Evolutionary conservation across 2,797 vertebrate genomes (phyloP).

Genomic region (Mycteria americana): DNA sequence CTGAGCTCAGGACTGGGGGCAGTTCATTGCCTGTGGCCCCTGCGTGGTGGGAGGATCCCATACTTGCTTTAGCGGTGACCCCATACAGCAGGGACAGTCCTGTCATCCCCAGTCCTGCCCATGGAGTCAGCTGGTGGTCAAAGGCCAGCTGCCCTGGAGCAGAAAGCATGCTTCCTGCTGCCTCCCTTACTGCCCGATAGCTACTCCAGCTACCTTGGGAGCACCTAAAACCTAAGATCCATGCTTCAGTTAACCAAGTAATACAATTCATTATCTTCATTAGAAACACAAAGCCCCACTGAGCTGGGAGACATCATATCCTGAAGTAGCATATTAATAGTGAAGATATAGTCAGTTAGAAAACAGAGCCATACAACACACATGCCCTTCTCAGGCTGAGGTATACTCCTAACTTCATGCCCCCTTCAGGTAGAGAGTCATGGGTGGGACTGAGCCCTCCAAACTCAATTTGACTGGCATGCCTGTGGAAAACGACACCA

Average conservation of each 20-base stretch:
- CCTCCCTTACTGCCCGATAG: neutral
- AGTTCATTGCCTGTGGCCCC: neutral
- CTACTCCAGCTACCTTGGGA: neutral
- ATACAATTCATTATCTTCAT: neutral
- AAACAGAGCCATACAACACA: neutral
- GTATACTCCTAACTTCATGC: neutral
- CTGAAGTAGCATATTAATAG: neutral
- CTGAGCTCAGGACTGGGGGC: neutral
- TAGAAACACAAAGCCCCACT: neutral
- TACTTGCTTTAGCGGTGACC: neutral
- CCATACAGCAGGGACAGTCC: neutral
- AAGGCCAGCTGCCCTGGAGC: neutral
- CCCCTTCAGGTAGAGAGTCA: neutral
- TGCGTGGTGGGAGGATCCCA: neutral
- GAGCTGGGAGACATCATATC: neutral
- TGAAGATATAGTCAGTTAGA: neutral
- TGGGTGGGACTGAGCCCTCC: neutral
- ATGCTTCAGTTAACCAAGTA: neutral
- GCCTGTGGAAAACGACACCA: neutral
- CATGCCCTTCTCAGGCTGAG: neutral
- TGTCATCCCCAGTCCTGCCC: neutral
- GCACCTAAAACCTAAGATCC: neutral
- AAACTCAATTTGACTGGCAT: neutral
- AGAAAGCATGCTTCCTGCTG: neutral
- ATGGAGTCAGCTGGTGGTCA: neutral